phyloP scores from a whole-genome alignment of 2,888 invertebrate genomes.

The Argyra leucocephala region DNA sequence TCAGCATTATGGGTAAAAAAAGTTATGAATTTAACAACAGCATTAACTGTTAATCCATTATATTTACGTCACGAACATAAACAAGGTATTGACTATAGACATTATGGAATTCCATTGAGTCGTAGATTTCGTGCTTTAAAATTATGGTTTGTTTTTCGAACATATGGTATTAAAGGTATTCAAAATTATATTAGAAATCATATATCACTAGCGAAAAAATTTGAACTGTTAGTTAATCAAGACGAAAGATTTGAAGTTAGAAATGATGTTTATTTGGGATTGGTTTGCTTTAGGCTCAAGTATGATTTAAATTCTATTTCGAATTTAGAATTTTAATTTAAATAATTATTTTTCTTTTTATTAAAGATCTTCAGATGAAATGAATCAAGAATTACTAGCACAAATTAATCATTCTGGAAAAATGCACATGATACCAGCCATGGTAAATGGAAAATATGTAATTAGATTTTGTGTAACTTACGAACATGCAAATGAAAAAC shows the following conservation, averaged over 20 bases:
- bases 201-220: conserved; percentile 63
- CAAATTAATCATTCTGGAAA: conserved; percentile 73
- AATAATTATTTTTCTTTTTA: conserved; percentile 9
- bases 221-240: conserved; percentile 56
- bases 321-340: neutral
- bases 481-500: conserved; percentile 64
- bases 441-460: conserved; percentile 64
- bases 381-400: conserved; percentile 67
- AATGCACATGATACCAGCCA: conserved; percentile 77
- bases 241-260: conserved; percentile 67
- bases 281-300: conserved; percentile 66
- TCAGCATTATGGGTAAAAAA: conserved; percentile 76
- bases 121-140: conserved; percentile 76
- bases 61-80: conserved; percentile 75
- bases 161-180: conserved; percentile 72
- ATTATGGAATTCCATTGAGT: conserved; percentile 82
- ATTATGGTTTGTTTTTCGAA: conserved; percentile 76
- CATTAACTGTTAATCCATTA: conserved; percentile 75
- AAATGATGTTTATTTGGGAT: conserved; percentile 64
- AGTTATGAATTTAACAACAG: conserved; percentile 65
- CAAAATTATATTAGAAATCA: conserved; percentile 77
- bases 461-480: conserved; percentile 72
- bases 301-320: conserved; percentile 22
- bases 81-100: conserved; percentile 61
- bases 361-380: conserved; percentile 54